Base-by-base conservation (phyloP, 2,113 vertebrate species). In the Melanotaenia duboulayi region DNA sequence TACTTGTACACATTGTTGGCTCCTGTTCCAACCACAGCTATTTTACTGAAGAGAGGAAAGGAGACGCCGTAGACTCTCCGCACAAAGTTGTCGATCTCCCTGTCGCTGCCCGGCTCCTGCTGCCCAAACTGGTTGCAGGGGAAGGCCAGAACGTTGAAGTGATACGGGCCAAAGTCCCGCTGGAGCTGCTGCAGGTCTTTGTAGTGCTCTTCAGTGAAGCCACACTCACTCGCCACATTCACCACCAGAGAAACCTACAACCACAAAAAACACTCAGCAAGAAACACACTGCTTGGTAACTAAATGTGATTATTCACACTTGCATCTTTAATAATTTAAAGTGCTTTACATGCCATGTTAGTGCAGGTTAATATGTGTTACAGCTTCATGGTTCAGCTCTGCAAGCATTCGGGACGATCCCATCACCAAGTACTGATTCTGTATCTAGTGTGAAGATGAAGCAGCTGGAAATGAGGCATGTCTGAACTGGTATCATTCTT, bases 121-220 rank as follows among this genome's bases (percentile, higher is more conserved):
- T 97, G 96, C 23, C 97, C 98, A 64, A 99, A 99, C 88, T 99
- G 98, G 88, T 99, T 99, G 92, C 97, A 99, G 10, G 98, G 98
- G 83, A 99, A 99, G 4, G 95, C 98, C 68, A 99, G 92, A 39
- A 99, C 96, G 0, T 98, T 99, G 90, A 99, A 99, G 85, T 99
- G 97, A 46, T 94, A 93, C 0, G 98, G 93, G 5, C 98, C 98
- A 0, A 96, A 94, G 86, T 99, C 97, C 60, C 93, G 88, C 92
- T 99, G 97, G 5, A 99, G 88, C 92, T 96, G 94, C 83, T 99
- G 97, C 25, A 99, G 90, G 28, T 94, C 95, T 60, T 86, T 93
- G 91, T 99, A 99, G 92, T 99, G 96, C 20, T 93, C 94, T 7
- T 98, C 96, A 0, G 98, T 99, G 85, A 94, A 98, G 23, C 98